phyloP scores from a whole-genome alignment of 2,113 vertebrate genomes.

The Pteropus alecto region DNA sequence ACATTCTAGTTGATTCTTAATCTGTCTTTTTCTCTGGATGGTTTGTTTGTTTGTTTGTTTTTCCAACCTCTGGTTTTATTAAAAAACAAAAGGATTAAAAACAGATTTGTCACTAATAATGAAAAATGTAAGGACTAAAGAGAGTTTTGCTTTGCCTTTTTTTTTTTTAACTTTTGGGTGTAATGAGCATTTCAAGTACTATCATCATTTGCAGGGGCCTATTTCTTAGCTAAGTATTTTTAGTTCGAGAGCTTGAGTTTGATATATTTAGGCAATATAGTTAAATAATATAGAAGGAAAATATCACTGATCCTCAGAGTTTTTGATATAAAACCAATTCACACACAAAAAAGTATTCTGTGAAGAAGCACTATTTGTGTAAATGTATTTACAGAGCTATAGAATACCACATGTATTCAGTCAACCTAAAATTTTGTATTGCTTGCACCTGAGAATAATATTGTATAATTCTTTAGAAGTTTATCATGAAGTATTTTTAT shows the following conservation, averaged over 20 bases:
- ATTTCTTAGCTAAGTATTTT: slow-evolving; percentile 43
- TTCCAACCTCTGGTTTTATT: slow-evolving; percentile 22
- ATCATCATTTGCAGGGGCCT: background rate
- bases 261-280: background rate
- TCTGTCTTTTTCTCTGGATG: background rate
- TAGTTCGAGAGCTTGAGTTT: background rate
- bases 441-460: background rate
- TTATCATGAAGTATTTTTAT: slow-evolving; percentile 48
- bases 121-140: slow-evolving; percentile 29
- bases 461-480: slow-evolving; percentile 31
- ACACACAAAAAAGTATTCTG: background rate
- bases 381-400: slow-evolving; percentile 1
- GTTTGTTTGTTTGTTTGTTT: background rate
- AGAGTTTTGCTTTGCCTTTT: background rate
- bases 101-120: background rate
- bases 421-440: background rate
- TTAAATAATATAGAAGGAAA: background rate
- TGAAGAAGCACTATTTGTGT: background rate
- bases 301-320: slow-evolving; percentile 17
- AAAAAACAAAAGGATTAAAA: background rate
- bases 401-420: background rate
- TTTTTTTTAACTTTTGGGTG: background rate
- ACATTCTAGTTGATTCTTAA: background rate
- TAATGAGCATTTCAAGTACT: slow-evolving; percentile 12
- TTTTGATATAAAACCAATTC: background rate